These are phyloP conservation scores for Sebastes vulpes DNA, from an alignment of 2,797 vertebrate species.

Conservation along the genomic window DNA sequence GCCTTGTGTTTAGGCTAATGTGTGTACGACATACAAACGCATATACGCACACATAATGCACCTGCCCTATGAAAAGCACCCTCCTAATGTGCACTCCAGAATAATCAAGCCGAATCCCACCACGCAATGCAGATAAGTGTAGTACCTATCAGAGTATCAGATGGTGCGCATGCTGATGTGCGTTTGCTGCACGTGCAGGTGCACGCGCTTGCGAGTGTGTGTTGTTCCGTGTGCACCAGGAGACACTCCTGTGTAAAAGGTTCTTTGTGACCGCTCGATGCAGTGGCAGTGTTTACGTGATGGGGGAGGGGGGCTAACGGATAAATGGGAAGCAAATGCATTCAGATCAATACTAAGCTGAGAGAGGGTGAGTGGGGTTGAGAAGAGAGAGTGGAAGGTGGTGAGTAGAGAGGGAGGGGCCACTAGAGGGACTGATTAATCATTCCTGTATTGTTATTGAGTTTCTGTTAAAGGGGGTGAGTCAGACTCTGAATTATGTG, in stretches of 20 bases:
- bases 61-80: conserved; percentile 69
- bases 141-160: conserved; percentile 41
- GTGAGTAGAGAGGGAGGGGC: conserved; percentile 70
- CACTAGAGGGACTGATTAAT: conserved; percentile 84
- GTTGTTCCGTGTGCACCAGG: conserved; percentile 18
- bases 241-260: conserved; percentile 76
- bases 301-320: conserved; percentile 63
- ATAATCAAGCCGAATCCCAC: conserved; percentile 65
- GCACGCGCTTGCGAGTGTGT: conserved; percentile 11
- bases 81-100: conserved; percentile 59
- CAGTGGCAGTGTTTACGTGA: conserved; percentile 64
- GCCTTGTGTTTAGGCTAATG: conserved; percentile 65
- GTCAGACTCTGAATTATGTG: conserved; percentile 83
- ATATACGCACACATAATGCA: conserved; percentile 50
- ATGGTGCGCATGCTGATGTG: conserved; percentile 1
- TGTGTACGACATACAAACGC: conserved; percentile 47
- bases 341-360: conserved; percentile 87
- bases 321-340: conserved; percentile 89
- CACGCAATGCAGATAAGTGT: conserved; percentile 45
- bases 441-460: conserved; percentile 88
- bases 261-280: conserved; percentile 84
- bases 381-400: conserved; percentile 67
- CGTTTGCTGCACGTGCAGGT: conserved; percentile 4
- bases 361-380: conserved; percentile 72
- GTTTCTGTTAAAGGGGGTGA: conserved; percentile 87